Conservation (phyloP, 2,797 vertebrate species). For the Acrossocheilus wenchowensis region DNA sequence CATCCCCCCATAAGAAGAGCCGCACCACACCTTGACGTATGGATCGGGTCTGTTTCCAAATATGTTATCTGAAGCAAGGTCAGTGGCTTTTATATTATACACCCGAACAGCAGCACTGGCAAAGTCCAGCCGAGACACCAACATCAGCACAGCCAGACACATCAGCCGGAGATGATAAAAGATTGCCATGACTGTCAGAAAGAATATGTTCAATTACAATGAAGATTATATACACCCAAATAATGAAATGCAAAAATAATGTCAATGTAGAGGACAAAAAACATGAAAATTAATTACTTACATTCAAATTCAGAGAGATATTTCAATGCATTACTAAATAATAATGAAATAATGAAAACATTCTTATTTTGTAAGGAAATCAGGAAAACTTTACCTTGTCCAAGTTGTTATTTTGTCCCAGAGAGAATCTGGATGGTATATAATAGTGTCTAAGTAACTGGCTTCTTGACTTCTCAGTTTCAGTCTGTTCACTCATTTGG, state of each 20-base stretch:
- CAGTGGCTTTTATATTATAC: not conserved
- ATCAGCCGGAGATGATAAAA: not conserved
- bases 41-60: conserved; percentile 30
- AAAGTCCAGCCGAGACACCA: not conserved
- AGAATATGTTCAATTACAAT: not conserved
- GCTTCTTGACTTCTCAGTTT: not conserved
- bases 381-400: not conserved
- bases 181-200: conserved; percentile 1
- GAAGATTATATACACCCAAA: not conserved
- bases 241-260: not conserved
- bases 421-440: not conserved
- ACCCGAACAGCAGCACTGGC: conserved; percentile 10
- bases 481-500: not conserved
- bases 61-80: not conserved
- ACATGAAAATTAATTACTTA: too few relatives aligned
- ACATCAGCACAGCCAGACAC: not conserved
- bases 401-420: not conserved
- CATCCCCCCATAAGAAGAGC: not conserved
- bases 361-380: too few relatives aligned
- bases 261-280: not conserved
- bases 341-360: too few relatives aligned
- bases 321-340: too few relatives aligned
- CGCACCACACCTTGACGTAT: conserved; percentile 33
- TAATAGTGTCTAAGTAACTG: not conserved
- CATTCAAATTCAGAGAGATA: too few relatives aligned